Base-by-base conservation (phyloP, 2,888 invertebrate genomes). In the Drosophila macrospina region DNA sequence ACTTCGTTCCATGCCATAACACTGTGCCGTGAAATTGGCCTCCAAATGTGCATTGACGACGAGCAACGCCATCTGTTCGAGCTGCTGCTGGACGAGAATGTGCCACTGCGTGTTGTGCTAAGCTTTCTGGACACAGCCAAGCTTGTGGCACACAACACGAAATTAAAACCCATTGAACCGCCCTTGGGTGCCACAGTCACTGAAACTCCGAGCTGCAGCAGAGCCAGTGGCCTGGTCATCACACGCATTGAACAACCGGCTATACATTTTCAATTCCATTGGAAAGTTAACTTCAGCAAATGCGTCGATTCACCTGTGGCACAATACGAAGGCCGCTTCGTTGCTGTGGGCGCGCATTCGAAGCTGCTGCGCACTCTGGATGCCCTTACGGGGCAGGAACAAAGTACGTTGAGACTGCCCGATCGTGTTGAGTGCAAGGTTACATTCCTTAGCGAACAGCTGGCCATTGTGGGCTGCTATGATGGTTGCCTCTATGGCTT, bases 251-350 rank as follows among this genome's bases (percentile, higher is more conserved):
- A 73, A 11, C 63, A 62, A 26, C 66, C 80, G 0, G 20, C 51
- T 0, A 39, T 83, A 0, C 34, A 73, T 2, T 71, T 84, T 2
- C 66, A 82, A n/a, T 66, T 80, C 1, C 56, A 82, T 15, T 90
- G 90, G 90, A 87, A 78, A 26, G 60, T 74, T 0, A 74, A 89
- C 64, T 80, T 89, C 5, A 67, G 93, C 39, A 97, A 97, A 92
- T 98, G 98, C 93, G 94, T 98, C 8, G 97, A 98, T 93, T 95
- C 96, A 7, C 94, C 96, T 11, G 96, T 97, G 16, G 92, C 94
- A 52, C 93, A 94, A 77, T 91, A 90, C 78, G 80, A 89, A 32
- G 85, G 81, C 5, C 92, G 69, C 3, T 80, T 92, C 57, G 92
- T 94, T 4, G 93, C 94, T 36, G 94, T 95, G 65, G 96, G 96